These are phyloP conservation scores for Zosterops lateralis DNA, from an alignment of 2,113 vertebrate species.

Conservation along the genomic window DNA sequence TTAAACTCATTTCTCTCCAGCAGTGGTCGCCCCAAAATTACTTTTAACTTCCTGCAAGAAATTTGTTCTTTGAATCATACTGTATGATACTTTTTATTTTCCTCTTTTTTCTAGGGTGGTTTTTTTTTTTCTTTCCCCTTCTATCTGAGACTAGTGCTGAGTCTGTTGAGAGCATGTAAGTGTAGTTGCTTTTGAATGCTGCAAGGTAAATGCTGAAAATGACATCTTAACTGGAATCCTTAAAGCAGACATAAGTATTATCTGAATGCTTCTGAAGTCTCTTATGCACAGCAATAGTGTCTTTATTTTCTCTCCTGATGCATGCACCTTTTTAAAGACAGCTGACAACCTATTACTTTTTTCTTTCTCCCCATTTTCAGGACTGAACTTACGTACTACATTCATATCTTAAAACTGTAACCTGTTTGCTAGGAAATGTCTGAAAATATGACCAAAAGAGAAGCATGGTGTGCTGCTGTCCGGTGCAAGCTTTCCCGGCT, in stretches of 20 bases:
- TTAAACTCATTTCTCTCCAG: constrained; percentile 62
- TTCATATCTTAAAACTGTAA: constrained; percentile 59
- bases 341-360: constrained; percentile 76
- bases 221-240: constrained; percentile 80
- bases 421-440: constrained; percentile 43
- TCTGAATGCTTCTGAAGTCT: constrained; percentile 69
- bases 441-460: constrained; percentile 31
- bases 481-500: too few species aligned
- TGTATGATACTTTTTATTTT: constrained; percentile 36
- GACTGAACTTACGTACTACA: constrained; percentile 35
- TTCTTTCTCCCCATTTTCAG: constrained; percentile 54
- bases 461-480: not conserved
- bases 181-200: constrained; percentile 74
- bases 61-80: constrained; percentile 66
- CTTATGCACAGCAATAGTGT: constrained; percentile 59
- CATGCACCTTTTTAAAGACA: constrained; percentile 60
- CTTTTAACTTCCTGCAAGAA: constrained; percentile 69
- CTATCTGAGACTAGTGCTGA: constrained; percentile 44
- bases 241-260: constrained; percentile 76
- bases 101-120: not conserved
- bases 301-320: constrained; percentile 70
- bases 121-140: not conserved
- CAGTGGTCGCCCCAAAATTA: constrained; percentile 50
- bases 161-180: constrained; percentile 64
- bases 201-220: constrained; percentile 76